Base-by-base conservation (phyloP, 2,113 vertebrate genomes). In the Rhinopomastus cyanomelas region DNA sequence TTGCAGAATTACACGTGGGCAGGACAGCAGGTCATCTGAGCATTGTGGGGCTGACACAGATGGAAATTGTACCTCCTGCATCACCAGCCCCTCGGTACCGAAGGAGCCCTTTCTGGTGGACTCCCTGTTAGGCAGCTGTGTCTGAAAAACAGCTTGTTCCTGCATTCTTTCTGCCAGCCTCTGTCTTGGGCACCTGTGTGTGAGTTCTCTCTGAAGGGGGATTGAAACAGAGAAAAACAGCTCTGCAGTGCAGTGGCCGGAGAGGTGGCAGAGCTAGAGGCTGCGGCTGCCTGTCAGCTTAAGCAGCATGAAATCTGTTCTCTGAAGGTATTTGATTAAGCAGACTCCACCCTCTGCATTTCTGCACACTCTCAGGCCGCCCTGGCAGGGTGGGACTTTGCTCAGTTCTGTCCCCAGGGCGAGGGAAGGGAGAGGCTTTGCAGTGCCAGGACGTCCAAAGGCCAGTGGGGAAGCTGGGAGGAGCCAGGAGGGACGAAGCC, bases 361-460 rank as follows among this genome's bases (percentile, higher is more conserved):
- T 87, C 57, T 91, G 57, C 3, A 3, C 67, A 3, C 67, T 87
- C 55, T 69, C 6, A 1, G 57, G 20, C 59, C 2, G 0, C 46
- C 19, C 60, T 49, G 9, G 22, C 20, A 62, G 80, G 64, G 39
- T 91, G 61, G 42, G 73, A 91, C 94, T 94, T 95, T 88, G 92
- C 67, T 86, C 92, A 11, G 62, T 32, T 44, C 3, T 7, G 26
- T 92, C 77, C 62, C 71, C 26, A 20, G 90, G 66, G 74, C 5
- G 20, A 84, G 59, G 42, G 75, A 64, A 88, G 86, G 88, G 90
- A 95, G 66, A 49, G 77, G 86, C 42, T 75, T 79, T 81, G 30
- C 26, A 1, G 9, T 73, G 74, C 83, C 74, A 73, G 67, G n/a
- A 32, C 0, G 27, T 88, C 49, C 88, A 94, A 95, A 93, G 95